Evolutionary conservation across 2,888 invertebrate species (phyloP), one percentile per base, ranked within the genome.

Genomic region (Hofmannophila pseudospretella): DNA sequence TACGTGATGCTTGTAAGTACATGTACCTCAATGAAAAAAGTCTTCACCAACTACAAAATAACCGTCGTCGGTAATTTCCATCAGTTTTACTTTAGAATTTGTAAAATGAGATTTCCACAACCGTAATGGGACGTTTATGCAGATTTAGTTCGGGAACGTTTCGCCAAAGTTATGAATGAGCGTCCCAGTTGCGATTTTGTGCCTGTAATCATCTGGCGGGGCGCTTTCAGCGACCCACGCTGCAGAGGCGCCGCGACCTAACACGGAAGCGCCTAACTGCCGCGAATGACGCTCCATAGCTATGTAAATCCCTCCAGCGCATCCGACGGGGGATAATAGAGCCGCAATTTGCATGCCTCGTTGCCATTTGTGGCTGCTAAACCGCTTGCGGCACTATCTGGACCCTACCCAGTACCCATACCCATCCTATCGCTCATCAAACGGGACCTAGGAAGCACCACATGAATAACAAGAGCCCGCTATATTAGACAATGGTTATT

Each of bases 241-340:
- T 9, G 16, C 16, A 48, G 45, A 34, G 48, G 49, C 45, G 46
- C 45, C 55, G 51, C 58, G 57, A 52, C 60, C 54, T 45, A 47
- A 45, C 58, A 56, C 67, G 75, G 74, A 71, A 72, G 62, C 68
- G 50, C 53, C 65, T 73, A 76, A 77, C 78, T 77, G 68, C 73
- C 62, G 54, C 63, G 58, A 64, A 62, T 51, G 64, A 62, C 52
- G 64, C 56, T 55, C 78, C 67, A 82, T 84, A 84, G 72, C 82
- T 84, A 84, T 86, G 85, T 80, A 76, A 86, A 86, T 85, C 68
- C 56, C 56, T 43, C 43, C 46, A 59, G 58, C 61, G 71, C 71
- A 75, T 71, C 67, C 73, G 67, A 67, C 66, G 64, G 52, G 61
- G 66, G 70, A 77, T 80, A 82, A 78, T 81, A 67, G 66, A 67